Evolutionary conservation across 2,888 invertebrate genomes (phyloP).

Genomic region (Micoletzkya japonica): DNA sequence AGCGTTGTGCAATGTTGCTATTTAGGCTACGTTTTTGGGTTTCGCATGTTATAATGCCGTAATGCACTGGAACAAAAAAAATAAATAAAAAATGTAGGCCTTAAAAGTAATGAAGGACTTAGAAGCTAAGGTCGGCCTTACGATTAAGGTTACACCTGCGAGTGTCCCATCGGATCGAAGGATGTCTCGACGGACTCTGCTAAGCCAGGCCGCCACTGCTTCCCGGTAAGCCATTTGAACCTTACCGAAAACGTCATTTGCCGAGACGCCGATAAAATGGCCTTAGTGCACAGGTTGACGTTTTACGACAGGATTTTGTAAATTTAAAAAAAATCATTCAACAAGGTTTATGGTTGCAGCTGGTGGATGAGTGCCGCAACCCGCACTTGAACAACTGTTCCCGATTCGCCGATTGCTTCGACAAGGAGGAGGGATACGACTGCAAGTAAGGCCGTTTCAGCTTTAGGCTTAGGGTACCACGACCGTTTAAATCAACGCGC

Average conservation of each 20-base stretch:
- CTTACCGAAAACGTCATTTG: neutral
- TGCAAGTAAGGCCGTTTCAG: slow-evolving; percentile 39
- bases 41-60: too few species aligned
- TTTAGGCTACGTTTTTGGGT: too few species aligned
- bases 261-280: too few species aligned
- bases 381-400: slow-evolving; percentile 58
- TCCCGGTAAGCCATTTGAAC: slow-evolving; percentile 32
- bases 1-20: too few species aligned
- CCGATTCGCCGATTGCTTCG: slow-evolving; percentile 57
- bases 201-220: slow-evolving; percentile 51
- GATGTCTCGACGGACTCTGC: slow-evolving; percentile 53
- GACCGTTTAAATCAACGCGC: neutral
- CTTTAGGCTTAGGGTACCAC: neutral
- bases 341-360: slow-evolving; percentile 9
- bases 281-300: too few species aligned
- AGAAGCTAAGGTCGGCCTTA: too few species aligned
- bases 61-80: too few species aligned
- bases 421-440: slow-evolving; percentile 54
- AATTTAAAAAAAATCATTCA: neutral
- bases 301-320: neutral
- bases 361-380: slow-evolving; percentile 56
- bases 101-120: too few species aligned
- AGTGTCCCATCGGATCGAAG: slow-evolving; percentile 46
- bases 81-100: too few species aligned
- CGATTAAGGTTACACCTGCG: slow-evolving; percentile 49